Evolutionary conservation across 2,113 vertebrate species (phyloP).

Genomic region (Chaetodon trifascialis): DNA sequence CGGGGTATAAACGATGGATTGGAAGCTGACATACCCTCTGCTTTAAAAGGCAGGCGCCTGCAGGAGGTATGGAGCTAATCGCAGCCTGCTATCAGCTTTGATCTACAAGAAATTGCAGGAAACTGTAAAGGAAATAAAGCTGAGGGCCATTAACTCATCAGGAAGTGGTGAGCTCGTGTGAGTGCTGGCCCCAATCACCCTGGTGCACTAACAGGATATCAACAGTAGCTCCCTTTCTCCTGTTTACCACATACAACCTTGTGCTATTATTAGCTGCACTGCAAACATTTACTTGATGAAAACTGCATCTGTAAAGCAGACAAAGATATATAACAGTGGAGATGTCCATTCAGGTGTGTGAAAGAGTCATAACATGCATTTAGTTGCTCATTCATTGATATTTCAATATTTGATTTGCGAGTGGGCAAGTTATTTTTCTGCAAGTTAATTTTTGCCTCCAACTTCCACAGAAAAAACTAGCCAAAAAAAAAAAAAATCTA

Average conservation of each 20-base stretch:
- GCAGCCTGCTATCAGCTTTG: constrained; percentile 58
- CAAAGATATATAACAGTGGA: not conserved
- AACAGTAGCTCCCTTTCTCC: constrained; percentile 25
- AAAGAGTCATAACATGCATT: not conserved
- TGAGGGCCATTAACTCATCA: constrained; percentile 66
- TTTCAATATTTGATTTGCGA: not conserved
- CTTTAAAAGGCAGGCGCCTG: constrained; percentile 17
- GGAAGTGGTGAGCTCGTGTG: constrained; percentile 68
- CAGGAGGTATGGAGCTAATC: constrained; percentile 2
- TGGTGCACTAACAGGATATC: constrained; percentile 53
- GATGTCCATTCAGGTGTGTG: not conserved
- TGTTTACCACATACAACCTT: constrained; percentile 1
- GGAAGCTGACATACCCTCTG: constrained; percentile 3
- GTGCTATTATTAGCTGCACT: constrained; percentile 1
- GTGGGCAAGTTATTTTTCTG: not conserved
- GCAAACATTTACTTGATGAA: constrained; percentile 6
- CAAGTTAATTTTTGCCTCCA: not conserved
- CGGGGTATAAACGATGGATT: not conserved
- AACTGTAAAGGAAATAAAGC: constrained; percentile 74
- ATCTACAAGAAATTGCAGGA: constrained; percentile 74
- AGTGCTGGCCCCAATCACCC: constrained; percentile 42
- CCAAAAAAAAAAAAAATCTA: not conserved
- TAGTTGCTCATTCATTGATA: not conserved
- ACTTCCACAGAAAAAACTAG: not conserved
- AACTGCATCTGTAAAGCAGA: not conserved